Percentiles rank a stretch among this genome's conserved stretches.
Evolutionary conservation across 2,797 vertebrate genomes (phyloP).

Genomic region (Cryptoprocta ferox): DNA sequence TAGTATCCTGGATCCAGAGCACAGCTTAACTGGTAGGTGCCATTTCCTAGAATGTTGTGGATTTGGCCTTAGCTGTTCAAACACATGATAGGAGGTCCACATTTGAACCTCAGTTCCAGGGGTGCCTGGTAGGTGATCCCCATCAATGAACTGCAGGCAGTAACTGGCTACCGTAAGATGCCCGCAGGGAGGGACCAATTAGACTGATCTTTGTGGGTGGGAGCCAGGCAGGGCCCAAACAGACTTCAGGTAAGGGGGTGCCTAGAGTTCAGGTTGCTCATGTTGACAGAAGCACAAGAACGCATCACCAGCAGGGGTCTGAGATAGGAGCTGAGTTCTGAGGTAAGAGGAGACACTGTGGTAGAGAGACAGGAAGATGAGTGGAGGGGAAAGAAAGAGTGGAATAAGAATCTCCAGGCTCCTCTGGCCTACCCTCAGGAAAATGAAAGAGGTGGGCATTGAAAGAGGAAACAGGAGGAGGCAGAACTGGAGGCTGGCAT

Average conservation of each 20-base stretch:
- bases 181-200: background rate
- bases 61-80: slow-evolving; percentile 69
- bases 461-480: background rate
- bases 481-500: background rate
- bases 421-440: background rate
- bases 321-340: slow-evolving; percentile 21
- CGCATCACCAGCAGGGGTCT: background rate
- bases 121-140: slow-evolving; percentile 41
- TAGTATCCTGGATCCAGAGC: background rate
- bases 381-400: background rate
- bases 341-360: slow-evolving; percentile 46
- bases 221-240: background rate
- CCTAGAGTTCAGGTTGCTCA: slow-evolving; percentile 12
- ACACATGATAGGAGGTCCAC: slow-evolving; percentile 53
- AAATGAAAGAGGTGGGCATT: background rate
- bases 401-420: background rate
- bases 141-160: slow-evolving; percentile 49
- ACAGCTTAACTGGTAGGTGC: background rate
- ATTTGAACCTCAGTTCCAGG: slow-evolving; percentile 47
- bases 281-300: background rate
- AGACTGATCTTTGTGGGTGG: slow-evolving; percentile 43
- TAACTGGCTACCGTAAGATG: slow-evolving; percentile 28
- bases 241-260: background rate
- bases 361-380: slow-evolving; percentile 25
- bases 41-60: slow-evolving; percentile 57